Evolutionary conservation across 2,797 vertebrate species (phyloP).

Genomic region (Enoplosus armatus): DNA sequence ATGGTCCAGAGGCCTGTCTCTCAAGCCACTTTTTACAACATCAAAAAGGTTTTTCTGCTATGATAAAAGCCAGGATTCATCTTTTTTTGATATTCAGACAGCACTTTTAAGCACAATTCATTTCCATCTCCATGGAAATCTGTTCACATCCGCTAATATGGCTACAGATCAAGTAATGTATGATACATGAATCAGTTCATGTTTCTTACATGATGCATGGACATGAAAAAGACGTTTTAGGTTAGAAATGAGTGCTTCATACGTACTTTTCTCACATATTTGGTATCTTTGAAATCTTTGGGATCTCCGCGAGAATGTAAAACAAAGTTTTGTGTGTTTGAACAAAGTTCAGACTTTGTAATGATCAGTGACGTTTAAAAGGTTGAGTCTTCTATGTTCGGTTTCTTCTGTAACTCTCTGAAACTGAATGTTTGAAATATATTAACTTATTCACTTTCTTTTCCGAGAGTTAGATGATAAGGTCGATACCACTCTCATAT

Average conservation of each 20-base stretch:
- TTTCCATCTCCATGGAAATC: slow-evolving; percentile 9
- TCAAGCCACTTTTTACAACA: neutral
- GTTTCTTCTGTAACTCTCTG: too few species aligned
- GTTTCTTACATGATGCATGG: too few species aligned
- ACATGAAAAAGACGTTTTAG: neutral
- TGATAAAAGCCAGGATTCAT: slow-evolving; percentile 6
- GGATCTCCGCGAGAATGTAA: too few species aligned
- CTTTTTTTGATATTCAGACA: neutral
- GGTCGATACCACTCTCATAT: too few species aligned
- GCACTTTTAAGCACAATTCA: neutral
- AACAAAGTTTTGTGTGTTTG: too few species aligned
- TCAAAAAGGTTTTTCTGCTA: neutral
- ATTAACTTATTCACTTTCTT: neutral
- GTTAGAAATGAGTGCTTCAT: neutral
- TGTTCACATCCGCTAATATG: neutral
- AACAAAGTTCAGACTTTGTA: too few species aligned
- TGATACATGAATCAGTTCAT: neutral
- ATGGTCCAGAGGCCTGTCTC: neutral
- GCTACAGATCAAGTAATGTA: neutral
- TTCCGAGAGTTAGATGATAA: neutral
- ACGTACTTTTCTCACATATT: neutral
- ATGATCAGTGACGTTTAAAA: too few species aligned
- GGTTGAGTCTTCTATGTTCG: too few species aligned
- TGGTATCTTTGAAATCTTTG: neutral
- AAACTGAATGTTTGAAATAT: neutral